These are phyloP conservation scores for Manis javanica DNA, from an alignment of 2,797 vertebrate genomes.

Conservation along the genomic window DNA sequence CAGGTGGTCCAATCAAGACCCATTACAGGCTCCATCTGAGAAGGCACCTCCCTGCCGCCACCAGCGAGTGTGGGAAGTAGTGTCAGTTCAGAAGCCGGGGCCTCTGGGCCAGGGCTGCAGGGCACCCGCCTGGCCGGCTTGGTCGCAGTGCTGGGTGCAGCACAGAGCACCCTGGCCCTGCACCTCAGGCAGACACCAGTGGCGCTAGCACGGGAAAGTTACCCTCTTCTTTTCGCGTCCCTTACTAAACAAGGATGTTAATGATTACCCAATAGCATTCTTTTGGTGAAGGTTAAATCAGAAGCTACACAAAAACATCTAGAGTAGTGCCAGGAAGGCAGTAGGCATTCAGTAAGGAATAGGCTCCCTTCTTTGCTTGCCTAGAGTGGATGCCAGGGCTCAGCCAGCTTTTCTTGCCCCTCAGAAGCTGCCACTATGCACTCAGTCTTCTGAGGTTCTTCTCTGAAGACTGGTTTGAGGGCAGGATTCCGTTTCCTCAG, in stretches of 20 bases:
- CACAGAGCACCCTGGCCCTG: background rate
- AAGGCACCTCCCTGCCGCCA: background rate
- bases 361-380: background rate
- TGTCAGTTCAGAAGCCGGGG: no score
- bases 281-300: background rate
- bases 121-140: fast-evolving
- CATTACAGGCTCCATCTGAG: fast-evolving
- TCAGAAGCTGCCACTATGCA: background rate
- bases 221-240: background rate
- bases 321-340: background rate
- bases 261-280: background rate
- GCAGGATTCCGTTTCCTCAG: background rate
- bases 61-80: no score
- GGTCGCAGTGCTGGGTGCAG: no score
- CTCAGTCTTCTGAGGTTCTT: background rate
- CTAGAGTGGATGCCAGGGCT: background rate
- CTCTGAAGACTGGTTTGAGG: background rate
- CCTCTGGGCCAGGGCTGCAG: background rate
- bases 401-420: background rate
- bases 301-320: background rate
- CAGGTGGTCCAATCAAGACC: background rate
- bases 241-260: background rate
- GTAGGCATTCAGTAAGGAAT: background rate
- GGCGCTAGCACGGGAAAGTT: no score
- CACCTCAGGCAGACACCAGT: background rate